A percentile compares a stretch with the other conserved stretches of the same genome.
These are phyloP conservation scores for Rhingia campestris DNA, from an alignment of 2,888 invertebrate species.

Conservation along the genomic window DNA sequence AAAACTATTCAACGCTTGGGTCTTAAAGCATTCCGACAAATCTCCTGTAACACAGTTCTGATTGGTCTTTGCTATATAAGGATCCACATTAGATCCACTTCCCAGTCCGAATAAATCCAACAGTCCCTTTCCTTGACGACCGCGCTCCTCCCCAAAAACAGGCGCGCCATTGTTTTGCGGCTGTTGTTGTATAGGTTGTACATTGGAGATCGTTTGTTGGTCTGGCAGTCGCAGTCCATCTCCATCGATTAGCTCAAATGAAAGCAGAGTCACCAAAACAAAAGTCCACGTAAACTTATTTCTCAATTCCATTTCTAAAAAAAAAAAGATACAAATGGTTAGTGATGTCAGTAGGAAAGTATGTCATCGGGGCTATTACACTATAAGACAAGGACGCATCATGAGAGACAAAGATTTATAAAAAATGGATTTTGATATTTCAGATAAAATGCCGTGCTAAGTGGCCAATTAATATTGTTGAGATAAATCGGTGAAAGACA, in stretches of 20 bases:
- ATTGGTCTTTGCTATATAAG: slow-evolving; percentile 89
- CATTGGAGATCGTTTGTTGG: slow-evolving; percentile 76
- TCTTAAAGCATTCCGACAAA: slow-evolving; percentile 93
- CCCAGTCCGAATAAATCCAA: slow-evolving; percentile 92
- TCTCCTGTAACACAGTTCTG: slow-evolving; percentile 90
- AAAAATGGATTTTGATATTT: slow-evolving; percentile 8
- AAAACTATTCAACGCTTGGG: slow-evolving; percentile 89
- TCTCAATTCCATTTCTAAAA: slow-evolving; percentile 78
- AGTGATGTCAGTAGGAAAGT: slow-evolving; percentile 2
- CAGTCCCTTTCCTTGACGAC: slow-evolving; percentile 87
- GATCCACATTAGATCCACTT: slow-evolving; percentile 88
- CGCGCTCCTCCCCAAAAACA: slow-evolving; percentile 81
- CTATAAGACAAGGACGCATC: slow-evolving; percentile 18
- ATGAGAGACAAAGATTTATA: slow-evolving; percentile 8
- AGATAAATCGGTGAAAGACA: slow-evolving; percentile 13
- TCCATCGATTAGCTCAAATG: slow-evolving; percentile 85
- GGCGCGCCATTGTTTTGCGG: slow-evolving; percentile 64
- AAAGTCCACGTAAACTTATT: slow-evolving; percentile 83
- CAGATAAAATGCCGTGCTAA: slow-evolving; percentile 23
- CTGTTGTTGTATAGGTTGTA: slow-evolving; percentile 71
- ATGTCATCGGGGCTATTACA: slow-evolving; percentile 41
- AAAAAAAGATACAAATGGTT: slow-evolving; percentile 6
- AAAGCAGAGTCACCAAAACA: slow-evolving; percentile 84
- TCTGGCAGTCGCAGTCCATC: slow-evolving; percentile 85
- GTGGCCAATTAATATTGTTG: slow-evolving; percentile 25